Evolutionary conservation across 37 sponge, comb jelly and placozoan species (phyloP).

Genomic region (Mnemiopsis leidyi): DNA sequence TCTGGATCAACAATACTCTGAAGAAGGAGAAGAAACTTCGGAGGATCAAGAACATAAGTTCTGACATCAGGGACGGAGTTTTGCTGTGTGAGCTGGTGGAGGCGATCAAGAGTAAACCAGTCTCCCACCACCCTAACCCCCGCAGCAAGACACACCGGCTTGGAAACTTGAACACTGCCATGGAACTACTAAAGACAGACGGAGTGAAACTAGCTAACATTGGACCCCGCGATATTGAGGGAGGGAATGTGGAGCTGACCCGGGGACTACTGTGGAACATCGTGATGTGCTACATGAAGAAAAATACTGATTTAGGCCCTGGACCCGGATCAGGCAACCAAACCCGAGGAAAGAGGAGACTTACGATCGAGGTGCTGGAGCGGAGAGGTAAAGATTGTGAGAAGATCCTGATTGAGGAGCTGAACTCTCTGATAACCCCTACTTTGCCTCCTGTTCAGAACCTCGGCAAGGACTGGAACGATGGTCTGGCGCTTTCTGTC

Average conservation of each 20-base stretch:
- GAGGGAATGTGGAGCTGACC: background rate
- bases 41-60: background rate
- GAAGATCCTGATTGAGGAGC: background rate
- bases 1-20: background rate
- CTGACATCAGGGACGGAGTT: background rate
- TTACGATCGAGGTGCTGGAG: background rate
- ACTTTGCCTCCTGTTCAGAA: background rate
- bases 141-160: background rate
- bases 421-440: background rate
- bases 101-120: background rate
- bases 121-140: background rate
- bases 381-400: background rate
- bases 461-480: background rate
- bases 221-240: background rate
- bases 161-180: background rate
- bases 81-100: slow-evolving; percentile 6
- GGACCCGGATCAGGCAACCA: background rate
- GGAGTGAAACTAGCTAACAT: background rate
- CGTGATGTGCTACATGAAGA: background rate
- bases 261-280: background rate
- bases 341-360: background rate
- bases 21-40: background rate
- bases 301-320: background rate
- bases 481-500: background rate
- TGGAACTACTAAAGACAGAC: background rate